Conservation (phyloP, 1,140 invertebrate species). For the Hypsibius dujardini region DNA sequence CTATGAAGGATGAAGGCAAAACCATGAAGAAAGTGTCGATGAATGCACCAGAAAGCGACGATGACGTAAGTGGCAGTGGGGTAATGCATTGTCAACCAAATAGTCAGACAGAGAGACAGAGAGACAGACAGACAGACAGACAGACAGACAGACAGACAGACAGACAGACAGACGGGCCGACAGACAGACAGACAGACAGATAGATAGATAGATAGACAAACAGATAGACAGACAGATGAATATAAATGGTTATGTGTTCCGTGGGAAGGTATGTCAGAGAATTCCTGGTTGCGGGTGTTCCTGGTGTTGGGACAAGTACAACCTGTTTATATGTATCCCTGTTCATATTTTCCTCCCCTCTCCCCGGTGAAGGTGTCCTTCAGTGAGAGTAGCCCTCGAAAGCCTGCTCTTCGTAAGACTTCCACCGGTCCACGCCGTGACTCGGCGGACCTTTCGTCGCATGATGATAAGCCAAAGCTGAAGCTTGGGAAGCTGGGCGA, state of each 20-base stretch:
- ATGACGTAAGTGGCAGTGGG: constrained; percentile 26
- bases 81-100: too few species aligned
- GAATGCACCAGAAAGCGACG: constrained; percentile 26
- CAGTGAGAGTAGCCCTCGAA: neutral
- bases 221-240: too few species aligned
- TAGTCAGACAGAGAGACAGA: too few species aligned
- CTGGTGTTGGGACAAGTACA: neutral
- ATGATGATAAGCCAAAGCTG: neutral
- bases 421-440: neutral
- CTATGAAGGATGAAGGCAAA: constrained; percentile 22
- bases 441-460: neutral
- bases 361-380: neutral
- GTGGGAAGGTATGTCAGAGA: too few species aligned
- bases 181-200: too few species aligned
- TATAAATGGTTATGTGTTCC: too few species aligned
- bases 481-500: neutral
- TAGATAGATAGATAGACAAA: too few species aligned
- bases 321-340: neutral
- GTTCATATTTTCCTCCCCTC: neutral
- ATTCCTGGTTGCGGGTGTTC: too few species aligned
- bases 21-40: constrained; percentile 21
- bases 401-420: neutral
- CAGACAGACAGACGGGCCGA: too few species aligned
- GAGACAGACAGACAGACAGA: too few species aligned
- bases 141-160: too few species aligned